Percentiles rank a stretch among this genome's conserved stretches.
Conservation (phyloP, 2,888 invertebrate species). For the Subacronicta megacephala region DNA sequence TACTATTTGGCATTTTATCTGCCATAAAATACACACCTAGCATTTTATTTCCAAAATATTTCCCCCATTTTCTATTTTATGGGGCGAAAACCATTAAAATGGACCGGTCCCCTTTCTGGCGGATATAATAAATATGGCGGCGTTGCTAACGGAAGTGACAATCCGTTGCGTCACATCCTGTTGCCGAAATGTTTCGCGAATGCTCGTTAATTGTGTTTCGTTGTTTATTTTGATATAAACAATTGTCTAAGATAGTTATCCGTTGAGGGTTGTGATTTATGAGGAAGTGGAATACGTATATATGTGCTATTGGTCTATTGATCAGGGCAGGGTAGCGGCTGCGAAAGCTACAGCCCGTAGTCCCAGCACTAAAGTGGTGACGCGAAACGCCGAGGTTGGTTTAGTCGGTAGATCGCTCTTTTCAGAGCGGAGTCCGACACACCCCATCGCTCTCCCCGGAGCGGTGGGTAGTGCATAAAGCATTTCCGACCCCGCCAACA, state of each 20-base stretch:
- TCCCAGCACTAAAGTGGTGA: too few species aligned
- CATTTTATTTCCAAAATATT: slow-evolving; percentile 8
- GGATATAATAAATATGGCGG: slow-evolving; percentile 51
- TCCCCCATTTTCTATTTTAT: slow-evolving; percentile 26
- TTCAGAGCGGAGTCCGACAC: too few species aligned
- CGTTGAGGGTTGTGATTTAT: background rate
- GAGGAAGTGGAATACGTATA: too few species aligned
- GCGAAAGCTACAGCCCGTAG: too few species aligned
- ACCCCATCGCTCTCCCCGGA: too few species aligned
- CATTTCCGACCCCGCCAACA: too few species aligned
- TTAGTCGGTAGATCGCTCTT: too few species aligned
- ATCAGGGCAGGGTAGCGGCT: too few species aligned
- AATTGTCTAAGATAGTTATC: slow-evolving; percentile 5
- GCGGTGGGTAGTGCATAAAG: too few species aligned
- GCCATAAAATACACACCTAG: background rate
- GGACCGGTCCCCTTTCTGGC: slow-evolving; percentile 10
- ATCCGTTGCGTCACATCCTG: slow-evolving; percentile 62
- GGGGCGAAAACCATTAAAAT: slow-evolving; percentile 37
- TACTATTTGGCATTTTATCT: slow-evolving; percentile 17
- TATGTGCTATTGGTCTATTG: too few species aligned
- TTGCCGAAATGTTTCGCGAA: slow-evolving; percentile 22
- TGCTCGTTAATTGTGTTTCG: slow-evolving; percentile 61
- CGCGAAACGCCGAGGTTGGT: too few species aligned
- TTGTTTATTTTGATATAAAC: slow-evolving; percentile 49
- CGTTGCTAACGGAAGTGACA: slow-evolving; percentile 58